Evolutionary conservation across 2,888 invertebrate species (phyloP), one percentile per base, ranked within the genome.

Genomic region (Pimpla rufipes): DNA sequence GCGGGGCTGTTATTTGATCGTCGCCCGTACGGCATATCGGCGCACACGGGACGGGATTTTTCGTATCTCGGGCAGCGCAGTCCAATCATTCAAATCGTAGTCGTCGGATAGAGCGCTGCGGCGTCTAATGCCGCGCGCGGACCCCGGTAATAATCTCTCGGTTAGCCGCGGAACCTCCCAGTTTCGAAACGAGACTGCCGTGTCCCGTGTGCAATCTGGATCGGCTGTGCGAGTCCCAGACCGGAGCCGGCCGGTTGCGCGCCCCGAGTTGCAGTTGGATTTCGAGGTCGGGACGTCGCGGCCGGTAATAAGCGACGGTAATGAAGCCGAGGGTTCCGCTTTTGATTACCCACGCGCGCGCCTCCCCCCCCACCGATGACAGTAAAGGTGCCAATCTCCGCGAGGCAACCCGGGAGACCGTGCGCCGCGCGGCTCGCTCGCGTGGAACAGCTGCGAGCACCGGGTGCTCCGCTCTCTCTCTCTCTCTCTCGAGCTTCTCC

Each of bases 21-120:
- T 82, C 87, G 83, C 83, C 88, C 87, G 87, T 84, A 74, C 57
- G 66, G 52, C 75, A 79, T 79, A n/a, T n/a, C 62, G 76, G 64
- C 62, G 59, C 67, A 37, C n/a, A n/a, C 29, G 29, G 3, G 71
- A 59, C 29, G 8, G 1, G 68, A 83, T 77, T 62, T 83, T 78
- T 81, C 81, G 83, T 75, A 85, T 84, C 81, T 78, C 79, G 42
- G 16, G 66, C 35, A 83, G 74, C 79, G 79, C n/a, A n/a, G n/a
- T 88, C 90, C 91, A 92, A 92, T 92, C 92, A 91, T 90, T 90
- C 90, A 90, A 91, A 92, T 92, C 89, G 89, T 87, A 78, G 78
- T 80, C 75, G 70, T n/a, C n/a, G 29, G 29, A 29, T 5, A 29
- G 3, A 29, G 81, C n/a, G 79, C 81, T 73, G 42, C 40, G 52